phyloP scores from a whole-genome alignment of 2,888 invertebrate species.

The Dascillus cervinus region DNA sequence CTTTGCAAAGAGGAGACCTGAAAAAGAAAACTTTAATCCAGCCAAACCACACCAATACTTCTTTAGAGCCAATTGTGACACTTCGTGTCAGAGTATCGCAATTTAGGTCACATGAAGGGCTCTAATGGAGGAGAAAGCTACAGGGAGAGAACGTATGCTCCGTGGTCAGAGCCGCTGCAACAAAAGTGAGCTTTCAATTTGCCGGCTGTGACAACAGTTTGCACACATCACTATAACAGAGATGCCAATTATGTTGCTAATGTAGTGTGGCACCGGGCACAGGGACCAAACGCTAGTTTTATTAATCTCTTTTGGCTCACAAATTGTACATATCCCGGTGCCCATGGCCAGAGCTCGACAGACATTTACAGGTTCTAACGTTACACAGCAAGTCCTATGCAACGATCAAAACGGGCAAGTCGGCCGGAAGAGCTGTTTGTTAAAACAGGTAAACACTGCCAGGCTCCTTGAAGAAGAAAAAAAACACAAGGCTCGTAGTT shows the following conservation, averaged over 20 bases:
- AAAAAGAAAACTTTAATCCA: conserved; percentile 22
- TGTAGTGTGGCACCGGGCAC: background rate
- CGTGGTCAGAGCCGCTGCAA: conserved; percentile 44
- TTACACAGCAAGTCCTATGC: conserved; percentile 6
- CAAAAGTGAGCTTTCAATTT: conserved; percentile 35
- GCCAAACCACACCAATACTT: conserved; percentile 29
- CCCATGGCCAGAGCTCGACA: conserved; percentile 5
- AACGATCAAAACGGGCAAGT: background rate
- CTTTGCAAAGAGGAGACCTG: conserved; percentile 87
- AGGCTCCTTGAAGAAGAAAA: too few species aligned
- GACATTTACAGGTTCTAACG: conserved; percentile 8
- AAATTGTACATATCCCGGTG: conserved; percentile 4
- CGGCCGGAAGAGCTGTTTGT: background rate
- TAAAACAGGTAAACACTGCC: conserved; percentile 10
- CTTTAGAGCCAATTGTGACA: conserved; percentile 27
- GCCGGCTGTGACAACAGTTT: conserved; percentile 43
- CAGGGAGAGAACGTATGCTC: conserved; percentile 35
- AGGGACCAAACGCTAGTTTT: background rate
- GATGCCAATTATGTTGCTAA: conserved; percentile 35
- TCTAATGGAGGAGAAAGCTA: conserved; percentile 30
- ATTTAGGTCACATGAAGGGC: conserved; percentile 28
- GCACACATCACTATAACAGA: conserved; percentile 41
- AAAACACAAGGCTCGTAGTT: too few species aligned
- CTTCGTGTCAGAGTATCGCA: conserved; percentile 21
- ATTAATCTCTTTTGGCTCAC: too few species aligned